These are phyloP conservation scores for Goniozus legneri DNA, from an alignment of 1,140 invertebrate species.

Conservation along the genomic window DNA sequence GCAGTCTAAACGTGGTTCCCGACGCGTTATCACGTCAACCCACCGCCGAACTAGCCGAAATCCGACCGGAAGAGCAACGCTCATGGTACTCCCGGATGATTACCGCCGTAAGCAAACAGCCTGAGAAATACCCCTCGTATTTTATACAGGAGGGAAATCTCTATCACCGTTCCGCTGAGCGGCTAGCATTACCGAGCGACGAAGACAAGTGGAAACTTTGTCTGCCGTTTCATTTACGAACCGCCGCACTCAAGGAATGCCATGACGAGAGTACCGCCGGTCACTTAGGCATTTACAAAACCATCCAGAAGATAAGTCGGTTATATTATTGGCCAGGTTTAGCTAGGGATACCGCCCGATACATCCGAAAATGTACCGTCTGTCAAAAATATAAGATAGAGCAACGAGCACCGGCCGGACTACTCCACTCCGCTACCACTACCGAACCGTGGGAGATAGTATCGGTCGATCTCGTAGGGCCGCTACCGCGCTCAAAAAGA, in stretches of 20 bases:
- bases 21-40: not conserved
- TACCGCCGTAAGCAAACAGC: no score
- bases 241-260: no score
- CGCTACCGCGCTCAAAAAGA: conserved; percentile 25
- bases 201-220: no score
- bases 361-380: conserved; percentile 28
- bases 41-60: no score
- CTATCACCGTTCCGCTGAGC: conserved; percentile 18
- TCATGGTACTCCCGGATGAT: no score
- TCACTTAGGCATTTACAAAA: conserved; percentile 30
- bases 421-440: conserved; percentile 23
- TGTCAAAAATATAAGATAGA: conserved; percentile 27
- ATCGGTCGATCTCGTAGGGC: conserved; percentile 34
- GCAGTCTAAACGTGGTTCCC: not conserved
- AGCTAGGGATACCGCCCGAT: conserved; percentile 23
- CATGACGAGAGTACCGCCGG: no score
- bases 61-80: no score
- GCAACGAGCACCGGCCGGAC: conserved; percentile 20
- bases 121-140: no score
- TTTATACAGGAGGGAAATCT: no score
- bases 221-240: no score
- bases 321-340: conserved; percentile 37
- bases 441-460: conserved; percentile 27
- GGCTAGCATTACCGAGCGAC: conserved; percentile 19
- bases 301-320: conserved; percentile 8